Conservation (phyloP, 2,888 invertebrate species). For the Agriotes lineatus region DNA sequence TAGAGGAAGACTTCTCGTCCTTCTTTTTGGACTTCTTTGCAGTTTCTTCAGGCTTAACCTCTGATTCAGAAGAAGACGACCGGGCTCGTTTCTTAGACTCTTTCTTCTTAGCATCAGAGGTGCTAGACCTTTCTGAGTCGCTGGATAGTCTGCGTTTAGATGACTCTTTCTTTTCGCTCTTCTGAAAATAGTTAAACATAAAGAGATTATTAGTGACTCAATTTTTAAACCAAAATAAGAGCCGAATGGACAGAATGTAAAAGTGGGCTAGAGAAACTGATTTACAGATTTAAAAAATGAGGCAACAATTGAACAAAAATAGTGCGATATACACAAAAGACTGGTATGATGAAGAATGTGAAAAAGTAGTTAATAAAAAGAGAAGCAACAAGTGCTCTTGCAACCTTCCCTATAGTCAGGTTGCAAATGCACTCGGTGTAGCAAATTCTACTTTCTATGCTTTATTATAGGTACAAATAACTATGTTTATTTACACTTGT, state of each 20-base stretch:
- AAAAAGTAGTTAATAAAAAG: too few relatives aligned
- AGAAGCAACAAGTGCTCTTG: too few relatives aligned
- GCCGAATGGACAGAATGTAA: neutral
- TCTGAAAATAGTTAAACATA: constrained; percentile 23
- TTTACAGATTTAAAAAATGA: too few relatives aligned
- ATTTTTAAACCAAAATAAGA: neutral
- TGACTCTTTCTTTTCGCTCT: constrained; percentile 18
- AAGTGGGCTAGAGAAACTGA: too few relatives aligned
- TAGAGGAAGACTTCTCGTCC: constrained; percentile 15
- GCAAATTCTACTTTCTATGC: too few relatives aligned
- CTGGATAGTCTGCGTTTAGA: constrained; percentile 25
- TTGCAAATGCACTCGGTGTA: too few relatives aligned
- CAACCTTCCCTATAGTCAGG: too few relatives aligned
- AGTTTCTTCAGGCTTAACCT: constrained; percentile 24
- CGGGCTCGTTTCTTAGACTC: constrained; percentile 27
- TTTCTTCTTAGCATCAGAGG: constrained; percentile 29
- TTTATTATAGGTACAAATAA: too few relatives aligned
- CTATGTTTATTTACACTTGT: too few relatives aligned
- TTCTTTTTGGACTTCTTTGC: constrained; percentile 63
- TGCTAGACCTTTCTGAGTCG: constrained; percentile 27
- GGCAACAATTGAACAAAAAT: too few relatives aligned
- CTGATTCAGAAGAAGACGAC: constrained; percentile 27
- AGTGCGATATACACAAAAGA: too few relatives aligned
- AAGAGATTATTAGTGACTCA: neutral
- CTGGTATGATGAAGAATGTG: too few relatives aligned